Evolutionary conservation across 2,113 vertebrate species (phyloP).

Genomic region (Protobothrops flavoviridis): DNA sequence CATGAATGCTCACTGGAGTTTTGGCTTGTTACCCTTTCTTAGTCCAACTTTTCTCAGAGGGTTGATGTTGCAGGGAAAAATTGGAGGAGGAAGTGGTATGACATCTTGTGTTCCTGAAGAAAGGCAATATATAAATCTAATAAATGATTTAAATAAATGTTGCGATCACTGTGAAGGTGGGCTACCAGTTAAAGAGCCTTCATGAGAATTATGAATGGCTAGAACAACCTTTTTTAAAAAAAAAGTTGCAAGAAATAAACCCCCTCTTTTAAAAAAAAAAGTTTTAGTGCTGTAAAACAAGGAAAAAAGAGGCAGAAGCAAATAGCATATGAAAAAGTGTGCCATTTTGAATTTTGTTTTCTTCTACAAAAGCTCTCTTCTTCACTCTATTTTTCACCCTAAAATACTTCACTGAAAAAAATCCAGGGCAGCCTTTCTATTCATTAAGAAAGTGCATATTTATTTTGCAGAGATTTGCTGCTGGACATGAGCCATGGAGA

Average conservation of each 20-base stretch:
- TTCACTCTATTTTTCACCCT: neutral
- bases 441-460: neutral
- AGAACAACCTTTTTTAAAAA: neutral
- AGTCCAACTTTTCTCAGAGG: neutral
- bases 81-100: neutral
- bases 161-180: neutral
- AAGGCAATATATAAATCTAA: neutral
- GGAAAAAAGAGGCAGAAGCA: neutral
- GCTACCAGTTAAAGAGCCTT: too few species aligned
- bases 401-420: neutral
- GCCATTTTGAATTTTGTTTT: neutral
- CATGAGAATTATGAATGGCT: neutral
- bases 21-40: neutral
- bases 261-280: neutral
- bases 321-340: neutral
- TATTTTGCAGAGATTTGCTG: neutral
- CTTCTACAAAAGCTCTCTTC: neutral
- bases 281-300: too few species aligned
- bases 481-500: neutral
- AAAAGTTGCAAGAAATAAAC: neutral
- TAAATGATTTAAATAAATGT: neutral
- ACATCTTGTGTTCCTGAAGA: neutral
- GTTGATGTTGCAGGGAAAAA: neutral
- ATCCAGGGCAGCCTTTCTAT: neutral
- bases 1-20: neutral